Evolutionary conservation across 2,113 vertebrate genomes (phyloP).

Genomic region (Bubo scandiacus): DNA sequence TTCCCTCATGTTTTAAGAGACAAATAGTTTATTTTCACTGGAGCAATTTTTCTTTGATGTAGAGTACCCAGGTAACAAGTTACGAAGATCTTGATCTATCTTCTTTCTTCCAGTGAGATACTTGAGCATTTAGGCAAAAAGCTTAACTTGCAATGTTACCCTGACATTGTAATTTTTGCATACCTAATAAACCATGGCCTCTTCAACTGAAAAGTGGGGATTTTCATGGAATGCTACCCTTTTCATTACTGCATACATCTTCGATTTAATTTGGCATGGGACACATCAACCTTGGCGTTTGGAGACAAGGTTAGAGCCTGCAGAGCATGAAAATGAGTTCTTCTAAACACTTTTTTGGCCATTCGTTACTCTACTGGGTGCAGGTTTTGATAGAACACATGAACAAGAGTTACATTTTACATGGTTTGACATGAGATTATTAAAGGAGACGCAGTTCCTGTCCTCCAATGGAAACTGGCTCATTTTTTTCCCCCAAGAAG

Average conservation of each 20-base stretch:
- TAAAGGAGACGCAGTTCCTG: neutral
- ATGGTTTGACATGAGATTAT: neutral
- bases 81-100: neutral
- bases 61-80: constrained; percentile 9
- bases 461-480: neutral
- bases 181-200: constrained; percentile 60
- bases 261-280: constrained; percentile 70
- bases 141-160: constrained; percentile 54
- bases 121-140: neutral
- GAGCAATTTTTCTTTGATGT: neutral
- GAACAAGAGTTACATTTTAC: neutral
- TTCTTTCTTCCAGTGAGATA: neutral
- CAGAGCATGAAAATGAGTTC: constrained; percentile 63
- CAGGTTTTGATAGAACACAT: constrained; percentile 7
- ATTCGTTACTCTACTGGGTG: neutral
- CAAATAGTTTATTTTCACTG: neutral
- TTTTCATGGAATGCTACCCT: constrained; percentile 72
- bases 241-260: constrained; percentile 65
- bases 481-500: neutral
- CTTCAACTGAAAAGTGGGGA: constrained; percentile 52
- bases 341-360: constrained; percentile 1
- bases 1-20: neutral
- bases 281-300: constrained; percentile 70
- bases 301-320: constrained; percentile 68
- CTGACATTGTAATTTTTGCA: constrained; percentile 61